Evolutionary conservation across 2,797 vertebrate genomes (phyloP).

Genomic region (Sandelia bainsii): DNA sequence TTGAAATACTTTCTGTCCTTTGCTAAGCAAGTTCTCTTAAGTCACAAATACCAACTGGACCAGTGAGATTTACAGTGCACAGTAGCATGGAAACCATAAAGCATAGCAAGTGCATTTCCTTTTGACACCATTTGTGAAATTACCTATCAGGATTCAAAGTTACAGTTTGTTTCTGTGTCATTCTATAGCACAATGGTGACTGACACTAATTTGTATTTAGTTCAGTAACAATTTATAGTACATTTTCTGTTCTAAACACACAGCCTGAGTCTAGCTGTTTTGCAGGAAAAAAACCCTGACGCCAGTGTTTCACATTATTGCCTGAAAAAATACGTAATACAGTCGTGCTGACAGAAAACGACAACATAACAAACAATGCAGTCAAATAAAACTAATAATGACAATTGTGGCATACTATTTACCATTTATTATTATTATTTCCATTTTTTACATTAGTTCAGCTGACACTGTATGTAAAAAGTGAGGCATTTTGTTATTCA

Average conservation of each 20-base stretch:
- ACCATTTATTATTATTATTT: too few species aligned
- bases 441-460: too few species aligned
- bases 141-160: not conserved
- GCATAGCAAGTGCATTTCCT: constrained; percentile 1
- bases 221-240: not conserved
- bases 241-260: not conserved
- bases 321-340: too few species aligned
- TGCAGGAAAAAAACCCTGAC: not conserved
- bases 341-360: too few species aligned
- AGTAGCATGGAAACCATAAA: not conserved
- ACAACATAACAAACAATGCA: too few species aligned
- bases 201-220: not conserved
- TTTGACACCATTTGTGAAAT: not conserved
- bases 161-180: not conserved
- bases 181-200: not conserved
- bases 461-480: too few species aligned
- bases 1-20: constrained; percentile 59
- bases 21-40: constrained; percentile 45
- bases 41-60: constrained; percentile 45
- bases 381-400: too few species aligned
- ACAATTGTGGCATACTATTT: too few species aligned
- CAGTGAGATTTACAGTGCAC: constrained; percentile 11
- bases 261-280: too few species aligned
- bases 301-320: too few species aligned
- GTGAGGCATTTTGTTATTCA: too few species aligned